Base-by-base conservation (phyloP, 2,888 invertebrate genomes). In the Axea sp. region DNA sequence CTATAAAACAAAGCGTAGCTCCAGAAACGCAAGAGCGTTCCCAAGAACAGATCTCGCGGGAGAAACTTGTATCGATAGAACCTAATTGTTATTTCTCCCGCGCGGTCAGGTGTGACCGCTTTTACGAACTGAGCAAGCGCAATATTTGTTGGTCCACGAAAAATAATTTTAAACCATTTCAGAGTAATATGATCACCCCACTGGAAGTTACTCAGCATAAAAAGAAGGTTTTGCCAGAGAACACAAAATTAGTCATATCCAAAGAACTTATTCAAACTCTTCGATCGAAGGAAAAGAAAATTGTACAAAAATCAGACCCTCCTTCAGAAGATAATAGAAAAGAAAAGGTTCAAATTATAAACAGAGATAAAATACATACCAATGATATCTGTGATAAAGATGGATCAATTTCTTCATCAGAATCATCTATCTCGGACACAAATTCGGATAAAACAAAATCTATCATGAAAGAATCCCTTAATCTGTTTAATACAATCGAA, bases 91-190 rank as follows among this genome's bases (percentile, higher is more conserved):
- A 8, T 3, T 64, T 51, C 14, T 30, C 51, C 3, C 8, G 49
- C 4, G 15, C 8, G 8, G 19, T 64, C 3, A 9, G 9, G 5
- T 33, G 51, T n/a, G 51, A 64, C 7, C 41, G 62, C 14, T 51
- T 49, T 31, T 49, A 43, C 19, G 17, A 3, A 0, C 17, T 51
- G 15, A 30, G 33, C 3, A 62, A 49, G 19, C 39, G 31, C 6
- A 7, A 64, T 0, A 22, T 4, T 9, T 64, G 51, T 12, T 64
- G 62, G 51, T 22, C 30, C 1, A 7, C 31, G 1, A 62, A 62
- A 24, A 0, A 8, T 49, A 62, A 49, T 24, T n/a, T 49, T 14
- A 31, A 49, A 12, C 39, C 39, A 22, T 49, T 60, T 60, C 47
- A 62, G 39, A 49, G 11, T 22, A 49, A 39, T 12, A 19, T 22